phyloP scores from a whole-genome alignment of 2,797 vertebrate genomes.

The Alauda arvensis region DNA sequence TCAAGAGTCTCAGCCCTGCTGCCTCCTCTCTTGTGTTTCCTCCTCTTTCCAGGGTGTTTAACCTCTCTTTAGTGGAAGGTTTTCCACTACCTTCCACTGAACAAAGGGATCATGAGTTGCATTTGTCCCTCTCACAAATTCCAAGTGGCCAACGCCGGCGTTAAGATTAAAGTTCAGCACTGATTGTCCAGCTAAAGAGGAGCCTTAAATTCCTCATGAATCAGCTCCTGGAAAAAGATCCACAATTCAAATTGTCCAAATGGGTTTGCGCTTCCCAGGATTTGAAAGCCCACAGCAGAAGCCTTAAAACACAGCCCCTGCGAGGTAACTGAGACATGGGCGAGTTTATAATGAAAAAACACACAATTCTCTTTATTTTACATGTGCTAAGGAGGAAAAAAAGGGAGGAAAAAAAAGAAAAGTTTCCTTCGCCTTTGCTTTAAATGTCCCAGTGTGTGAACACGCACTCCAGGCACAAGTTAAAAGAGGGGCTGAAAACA shows the following conservation, averaged over 20 bases:
- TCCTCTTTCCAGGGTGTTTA: background rate
- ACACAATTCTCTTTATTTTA: background rate
- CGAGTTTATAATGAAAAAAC: background rate
- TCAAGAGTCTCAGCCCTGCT: background rate
- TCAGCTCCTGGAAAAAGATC: background rate
- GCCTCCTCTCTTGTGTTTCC: background rate
- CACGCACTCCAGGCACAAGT: background rate
- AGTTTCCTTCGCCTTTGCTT: background rate
- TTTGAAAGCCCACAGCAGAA: background rate
- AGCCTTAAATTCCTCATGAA: background rate
- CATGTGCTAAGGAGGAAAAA: background rate
- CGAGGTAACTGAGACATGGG: background rate
- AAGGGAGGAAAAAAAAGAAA: background rate
- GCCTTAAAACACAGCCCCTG: background rate
- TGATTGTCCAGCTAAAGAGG: background rate
- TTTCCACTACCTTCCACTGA: background rate
- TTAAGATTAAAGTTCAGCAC: background rate
- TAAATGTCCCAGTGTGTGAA: background rate
- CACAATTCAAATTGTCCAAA: background rate
- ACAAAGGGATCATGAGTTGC: background rate
- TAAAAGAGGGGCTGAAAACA: constrained; percentile 26
- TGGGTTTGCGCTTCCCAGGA: background rate
- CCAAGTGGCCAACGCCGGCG: background rate
- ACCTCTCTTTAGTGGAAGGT: background rate
- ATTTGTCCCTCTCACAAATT: background rate